Evolutionary conservation across 2,797 vertebrate genomes (phyloP).

Genomic region (Aratinga solstitialis): DNA sequence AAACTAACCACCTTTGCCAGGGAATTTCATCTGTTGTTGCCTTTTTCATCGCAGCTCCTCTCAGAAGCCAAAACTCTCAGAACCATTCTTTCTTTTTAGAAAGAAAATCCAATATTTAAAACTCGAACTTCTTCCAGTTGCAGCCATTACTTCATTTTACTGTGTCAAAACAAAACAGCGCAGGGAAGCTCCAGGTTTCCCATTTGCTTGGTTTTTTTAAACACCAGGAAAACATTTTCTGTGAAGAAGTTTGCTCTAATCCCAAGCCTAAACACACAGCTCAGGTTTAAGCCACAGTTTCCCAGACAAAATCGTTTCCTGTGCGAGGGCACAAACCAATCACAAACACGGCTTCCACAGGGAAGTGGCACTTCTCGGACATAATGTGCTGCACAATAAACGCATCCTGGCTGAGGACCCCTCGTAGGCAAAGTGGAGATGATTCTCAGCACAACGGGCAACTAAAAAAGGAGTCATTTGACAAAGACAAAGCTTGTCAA

Average conservation of each 20-base stretch:
- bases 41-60: neutral
- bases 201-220: neutral
- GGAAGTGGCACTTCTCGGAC: neutral
- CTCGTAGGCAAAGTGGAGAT: neutral
- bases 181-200: neutral
- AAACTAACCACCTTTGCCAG: neutral
- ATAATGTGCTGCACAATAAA: neutral
- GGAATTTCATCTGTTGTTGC: neutral
- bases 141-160: neutral
- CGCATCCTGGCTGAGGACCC: neutral
- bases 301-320: neutral
- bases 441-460: neutral
- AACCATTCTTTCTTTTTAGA: neutral
- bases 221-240: neutral
- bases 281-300: neutral
- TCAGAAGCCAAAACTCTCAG: neutral
- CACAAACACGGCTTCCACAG: neutral
- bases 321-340: neutral
- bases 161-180: neutral
- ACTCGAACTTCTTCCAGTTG: neutral
- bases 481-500: neutral
- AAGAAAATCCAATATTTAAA: neutral
- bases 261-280: neutral
- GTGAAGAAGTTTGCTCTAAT: neutral
- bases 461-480: neutral